These are phyloP conservation scores for Brachionus paranguensis DNA, from an alignment of 1,140 invertebrate species.

Conservation along the genomic window DNA sequence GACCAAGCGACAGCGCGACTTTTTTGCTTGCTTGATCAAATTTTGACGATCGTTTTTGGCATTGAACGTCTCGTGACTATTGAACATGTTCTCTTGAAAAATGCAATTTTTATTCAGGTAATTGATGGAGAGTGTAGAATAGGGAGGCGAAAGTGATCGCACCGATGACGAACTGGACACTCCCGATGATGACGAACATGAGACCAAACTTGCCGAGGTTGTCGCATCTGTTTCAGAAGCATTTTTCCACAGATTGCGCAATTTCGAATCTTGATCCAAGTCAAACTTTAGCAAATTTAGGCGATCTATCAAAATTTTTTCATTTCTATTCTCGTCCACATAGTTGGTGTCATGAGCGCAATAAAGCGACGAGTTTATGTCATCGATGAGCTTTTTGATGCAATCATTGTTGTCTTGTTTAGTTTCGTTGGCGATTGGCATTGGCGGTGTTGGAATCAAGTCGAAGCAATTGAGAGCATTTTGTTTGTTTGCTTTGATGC, in stretches of 20 bases:
- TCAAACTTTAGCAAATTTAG: conserved; percentile 11
- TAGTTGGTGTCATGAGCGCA: not conserved
- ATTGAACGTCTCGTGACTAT: not conserved
- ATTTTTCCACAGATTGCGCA: not conserved
- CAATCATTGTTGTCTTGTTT: not conserved
- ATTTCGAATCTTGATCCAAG: not conserved
- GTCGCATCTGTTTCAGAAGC: not conserved
- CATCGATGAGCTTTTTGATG: not conserved
- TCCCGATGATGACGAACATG: not conserved
- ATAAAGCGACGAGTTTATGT: not conserved
- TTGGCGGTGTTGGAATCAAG: not conserved
- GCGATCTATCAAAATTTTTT: conserved; percentile 2
- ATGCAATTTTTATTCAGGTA: conserved; percentile 27
- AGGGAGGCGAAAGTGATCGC: not conserved
- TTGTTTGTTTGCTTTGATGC: not conserved
- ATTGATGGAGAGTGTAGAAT: not conserved
- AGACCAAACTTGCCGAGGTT: not conserved
- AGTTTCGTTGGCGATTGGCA: not conserved
- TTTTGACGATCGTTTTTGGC: not conserved
- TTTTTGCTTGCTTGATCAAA: not conserved
- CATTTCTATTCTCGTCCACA: conserved; percentile 1
- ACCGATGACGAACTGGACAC: conserved; percentile 3
- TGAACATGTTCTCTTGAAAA: not conserved
- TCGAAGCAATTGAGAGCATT: not conserved
- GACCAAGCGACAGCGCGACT: not conserved